These are phyloP conservation scores for Sciurus vulgaris DNA, from an alignment of 2,797 vertebrate species.

Conservation along the genomic window DNA sequence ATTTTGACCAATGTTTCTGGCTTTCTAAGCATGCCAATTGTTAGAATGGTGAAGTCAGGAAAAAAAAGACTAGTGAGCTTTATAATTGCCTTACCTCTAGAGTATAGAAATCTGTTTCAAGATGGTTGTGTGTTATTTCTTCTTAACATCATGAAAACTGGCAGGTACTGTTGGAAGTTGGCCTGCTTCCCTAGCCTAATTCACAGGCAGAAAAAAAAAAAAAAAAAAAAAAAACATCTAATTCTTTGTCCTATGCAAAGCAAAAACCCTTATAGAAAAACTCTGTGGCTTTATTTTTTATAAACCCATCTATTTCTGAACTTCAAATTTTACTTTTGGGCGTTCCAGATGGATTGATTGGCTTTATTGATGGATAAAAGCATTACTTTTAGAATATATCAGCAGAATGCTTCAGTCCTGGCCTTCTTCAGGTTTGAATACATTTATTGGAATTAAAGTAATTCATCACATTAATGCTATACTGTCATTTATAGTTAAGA, in stretches of 20 bases:
- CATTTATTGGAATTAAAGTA: conserved; percentile 93
- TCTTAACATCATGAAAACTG: conserved; percentile 38
- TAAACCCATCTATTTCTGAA: conserved; percentile 41
- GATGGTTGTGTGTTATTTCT: background rate
- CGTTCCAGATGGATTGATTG: conserved; percentile 63
- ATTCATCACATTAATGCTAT: conserved; percentile 91
- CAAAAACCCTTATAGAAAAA: background rate
- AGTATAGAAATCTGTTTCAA: background rate
- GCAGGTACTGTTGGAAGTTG: background rate
- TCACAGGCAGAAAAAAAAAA: background rate
- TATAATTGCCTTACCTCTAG: conserved; percentile 10
- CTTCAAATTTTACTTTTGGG: conserved; percentile 54
- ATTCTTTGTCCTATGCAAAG: conserved; percentile 26
- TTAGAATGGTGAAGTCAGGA: background rate
- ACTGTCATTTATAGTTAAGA: conserved; percentile 87
- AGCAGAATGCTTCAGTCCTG: conserved; percentile 68
- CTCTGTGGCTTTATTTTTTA: conserved; percentile 6
- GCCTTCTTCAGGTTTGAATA: conserved; percentile 81
- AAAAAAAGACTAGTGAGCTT: background rate
- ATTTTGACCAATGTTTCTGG: background rate
- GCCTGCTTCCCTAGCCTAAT: background rate
- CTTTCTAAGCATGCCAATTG: background rate
- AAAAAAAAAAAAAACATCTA: background rate
- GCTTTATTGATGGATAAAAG: conserved; percentile 50
- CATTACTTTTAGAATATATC: conserved; percentile 66